These are phyloP conservation scores for Hyaena hyaena DNA, from an alignment of 2,113 vertebrate genomes.

Conservation along the genomic window DNA sequence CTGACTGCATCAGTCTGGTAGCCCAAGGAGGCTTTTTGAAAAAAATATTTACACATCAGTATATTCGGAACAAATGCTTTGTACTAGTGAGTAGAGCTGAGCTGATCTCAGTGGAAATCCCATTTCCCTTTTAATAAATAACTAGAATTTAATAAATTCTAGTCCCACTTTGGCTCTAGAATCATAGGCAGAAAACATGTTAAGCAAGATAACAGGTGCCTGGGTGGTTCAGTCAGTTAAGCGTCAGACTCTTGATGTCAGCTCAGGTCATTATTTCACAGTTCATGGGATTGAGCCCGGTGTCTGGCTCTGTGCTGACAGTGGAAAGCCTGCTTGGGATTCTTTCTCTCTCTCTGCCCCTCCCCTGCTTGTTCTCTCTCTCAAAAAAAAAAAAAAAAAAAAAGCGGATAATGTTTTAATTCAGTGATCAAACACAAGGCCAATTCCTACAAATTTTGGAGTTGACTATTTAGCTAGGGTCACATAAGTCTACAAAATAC, in stretches of 20 bases:
- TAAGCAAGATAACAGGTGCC: neutral
- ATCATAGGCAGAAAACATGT: neutral
- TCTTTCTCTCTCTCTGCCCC: too few species aligned
- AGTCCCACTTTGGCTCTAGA: constrained; percentile 1
- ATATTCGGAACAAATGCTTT: constrained; percentile 25
- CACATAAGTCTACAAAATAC: neutral
- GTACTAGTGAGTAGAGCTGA: neutral
- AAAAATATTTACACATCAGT: neutral
- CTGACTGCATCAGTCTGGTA: neutral
- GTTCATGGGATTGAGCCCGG: too few species aligned
- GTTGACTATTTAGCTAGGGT: neutral
- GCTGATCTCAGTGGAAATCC: constrained; percentile 4
- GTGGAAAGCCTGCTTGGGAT: too few species aligned
- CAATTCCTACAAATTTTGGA: constrained; percentile 20
- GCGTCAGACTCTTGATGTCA: too few species aligned
- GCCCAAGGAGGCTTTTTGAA: neutral
- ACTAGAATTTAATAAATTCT: neutral
- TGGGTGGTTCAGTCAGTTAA: too few species aligned
- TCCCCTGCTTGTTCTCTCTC: too few species aligned
- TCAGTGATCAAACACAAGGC: constrained; percentile 25
- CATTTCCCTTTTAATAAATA: neutral
- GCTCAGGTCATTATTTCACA: too few species aligned
- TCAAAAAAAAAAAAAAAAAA: too few species aligned
- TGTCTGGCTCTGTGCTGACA: too few species aligned
- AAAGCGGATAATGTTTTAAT: neutral